A percentile compares a stretch with the other conserved stretches of the same genome.
phyloP scores from a whole-genome alignment of 2,113 vertebrate species.

The Athene cunicularia region DNA sequence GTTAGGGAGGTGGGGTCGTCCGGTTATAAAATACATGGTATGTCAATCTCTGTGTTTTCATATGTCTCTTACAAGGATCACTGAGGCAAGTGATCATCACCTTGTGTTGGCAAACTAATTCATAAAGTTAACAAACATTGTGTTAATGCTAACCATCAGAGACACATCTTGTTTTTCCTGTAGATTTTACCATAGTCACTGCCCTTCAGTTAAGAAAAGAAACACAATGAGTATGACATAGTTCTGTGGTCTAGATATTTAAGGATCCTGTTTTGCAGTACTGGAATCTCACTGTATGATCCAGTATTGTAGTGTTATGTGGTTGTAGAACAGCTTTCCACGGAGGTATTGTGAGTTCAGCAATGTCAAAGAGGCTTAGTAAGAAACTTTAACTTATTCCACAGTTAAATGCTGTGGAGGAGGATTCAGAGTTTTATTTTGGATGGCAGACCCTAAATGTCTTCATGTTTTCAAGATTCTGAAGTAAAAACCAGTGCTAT shows the following conservation, averaged over 20 bases:
- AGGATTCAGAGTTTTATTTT: background rate
- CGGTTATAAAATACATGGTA: background rate
- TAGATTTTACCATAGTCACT: background rate
- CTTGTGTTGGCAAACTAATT: background rate
- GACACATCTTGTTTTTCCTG: background rate
- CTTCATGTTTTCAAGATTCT: background rate
- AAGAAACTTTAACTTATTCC: background rate
- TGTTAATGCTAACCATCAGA: background rate
- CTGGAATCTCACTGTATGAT: background rate
- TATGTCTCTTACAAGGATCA: background rate
- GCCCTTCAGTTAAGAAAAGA: background rate
- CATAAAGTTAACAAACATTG: background rate
- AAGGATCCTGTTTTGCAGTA: background rate
- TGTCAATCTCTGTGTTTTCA: background rate
- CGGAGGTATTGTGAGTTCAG: background rate
- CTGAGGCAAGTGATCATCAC: background rate
- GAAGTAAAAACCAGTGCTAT: background rate
- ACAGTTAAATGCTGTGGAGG: background rate
- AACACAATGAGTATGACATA: background rate
- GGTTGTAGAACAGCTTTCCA: background rate
- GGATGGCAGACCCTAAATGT: background rate
- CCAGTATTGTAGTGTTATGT: background rate
- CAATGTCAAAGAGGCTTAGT: background rate
- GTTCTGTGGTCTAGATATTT: slow-evolving; percentile 6
- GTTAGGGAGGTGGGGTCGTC: background rate